Base-by-base conservation (phyloP, 2,888 invertebrate species). In the Drosophila atripex region DNA sequence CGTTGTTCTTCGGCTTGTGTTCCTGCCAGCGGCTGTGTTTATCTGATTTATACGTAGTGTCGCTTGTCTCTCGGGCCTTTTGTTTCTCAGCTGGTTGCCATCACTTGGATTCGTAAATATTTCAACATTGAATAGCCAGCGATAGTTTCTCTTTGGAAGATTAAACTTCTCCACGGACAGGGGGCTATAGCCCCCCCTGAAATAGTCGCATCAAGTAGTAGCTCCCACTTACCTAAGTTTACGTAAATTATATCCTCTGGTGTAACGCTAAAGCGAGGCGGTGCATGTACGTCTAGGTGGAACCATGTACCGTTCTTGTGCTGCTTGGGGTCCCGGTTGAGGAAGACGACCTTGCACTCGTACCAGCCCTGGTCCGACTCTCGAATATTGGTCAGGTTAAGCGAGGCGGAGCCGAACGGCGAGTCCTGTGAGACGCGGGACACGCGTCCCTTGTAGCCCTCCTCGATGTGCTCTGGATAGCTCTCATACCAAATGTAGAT, bases 401-500 rank as follows among this genome's bases (percentile, higher is more conserved):
- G 96, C 89, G 97, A 97, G 84, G 98, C 98, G 80, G 96, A 95
- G 88, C 97, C 97, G 92, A 96, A 97, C 71, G 95, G 95, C 73
- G 97, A 96, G 93, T 96, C 96, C 80, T 95, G 95, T 76, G 96
- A 95, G 88, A 97, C 97, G 88, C 97, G 94, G 75, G 97, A 96
- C 90, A 97, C 97, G 73, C 98, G 93, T 85, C 97, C 97, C 92
- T 97, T 97, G 93, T 97, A 98, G 56, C 97, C 97, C 92, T 97
- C 96, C 89, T 97, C 98, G 92, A 97, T 97, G 94, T 98, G 98
- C 78, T 98, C 97, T 86, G 97, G 97, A 93, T 98, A 98, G 92
- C 97, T 97, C 93, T 98, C 97, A 94, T 98, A 98, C 97, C 98
- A 98, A 93, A 98, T 97, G 94, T 98, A 98, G 92, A 98, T 97